Conservation (phyloP, 2,113 vertebrate species). For the Calidris pygmaea region DNA sequence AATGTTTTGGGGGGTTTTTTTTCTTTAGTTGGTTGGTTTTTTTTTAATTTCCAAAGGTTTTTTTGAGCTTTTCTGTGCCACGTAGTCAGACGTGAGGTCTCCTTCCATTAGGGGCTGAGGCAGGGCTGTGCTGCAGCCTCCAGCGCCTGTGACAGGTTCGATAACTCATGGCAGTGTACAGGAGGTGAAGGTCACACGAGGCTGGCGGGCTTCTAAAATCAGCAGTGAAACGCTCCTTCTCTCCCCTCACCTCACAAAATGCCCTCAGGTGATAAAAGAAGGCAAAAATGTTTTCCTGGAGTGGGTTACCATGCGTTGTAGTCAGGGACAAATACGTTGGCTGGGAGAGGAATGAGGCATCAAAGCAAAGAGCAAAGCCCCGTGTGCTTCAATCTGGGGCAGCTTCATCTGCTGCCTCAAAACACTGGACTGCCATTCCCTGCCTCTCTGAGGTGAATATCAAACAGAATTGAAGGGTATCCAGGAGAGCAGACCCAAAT, state of each 20-base stretch:
- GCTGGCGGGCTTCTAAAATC: not conserved
- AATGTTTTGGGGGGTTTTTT: too few relatives aligned
- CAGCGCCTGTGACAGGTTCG: not conserved
- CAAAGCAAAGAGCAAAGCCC: not conserved
- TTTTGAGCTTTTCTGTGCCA: not conserved
- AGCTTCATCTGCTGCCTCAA: not conserved
- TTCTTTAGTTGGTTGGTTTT: too few relatives aligned
- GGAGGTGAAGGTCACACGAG: not conserved
- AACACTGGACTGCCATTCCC: not conserved
- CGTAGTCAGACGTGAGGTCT: not conserved
- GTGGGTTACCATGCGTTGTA: not conserved
- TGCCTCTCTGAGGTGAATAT: fast-evolving
- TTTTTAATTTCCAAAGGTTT: not conserved
- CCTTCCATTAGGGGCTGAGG: not conserved
- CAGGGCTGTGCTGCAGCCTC: not conserved
- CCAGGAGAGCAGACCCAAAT: not conserved
- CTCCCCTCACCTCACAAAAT: not conserved
- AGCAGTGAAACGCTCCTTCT: fast-evolving
- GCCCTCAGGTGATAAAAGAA: not conserved
- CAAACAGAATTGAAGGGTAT: not conserved
- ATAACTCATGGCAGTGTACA: not conserved
- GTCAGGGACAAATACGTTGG: not conserved
- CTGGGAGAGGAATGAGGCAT: not conserved
- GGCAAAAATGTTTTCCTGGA: not conserved
- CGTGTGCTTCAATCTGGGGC: not conserved